Evolutionary conservation across 2,113 vertebrate genomes (phyloP).

Genomic region (Glareola pratincola): DNA sequence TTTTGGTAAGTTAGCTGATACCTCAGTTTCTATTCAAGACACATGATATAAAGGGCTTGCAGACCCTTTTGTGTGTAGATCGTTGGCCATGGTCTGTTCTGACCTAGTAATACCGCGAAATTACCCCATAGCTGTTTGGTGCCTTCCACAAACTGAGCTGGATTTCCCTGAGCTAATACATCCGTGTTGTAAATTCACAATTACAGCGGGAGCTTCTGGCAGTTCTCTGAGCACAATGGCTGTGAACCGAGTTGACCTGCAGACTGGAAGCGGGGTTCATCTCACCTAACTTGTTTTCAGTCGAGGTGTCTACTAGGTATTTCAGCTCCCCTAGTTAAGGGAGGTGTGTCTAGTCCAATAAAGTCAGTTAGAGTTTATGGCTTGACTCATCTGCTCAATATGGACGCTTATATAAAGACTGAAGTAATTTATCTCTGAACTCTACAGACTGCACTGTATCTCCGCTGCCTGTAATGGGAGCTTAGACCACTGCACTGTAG

Average conservation of each 20-base stretch:
- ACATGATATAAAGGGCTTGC: background rate
- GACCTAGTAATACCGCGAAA: background rate
- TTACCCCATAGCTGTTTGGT: background rate
- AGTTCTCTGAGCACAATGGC: background rate
- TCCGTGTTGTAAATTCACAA: rapidly evolving
- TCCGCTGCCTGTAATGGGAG: background rate
- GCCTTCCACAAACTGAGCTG: background rate
- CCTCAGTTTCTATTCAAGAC: background rate
- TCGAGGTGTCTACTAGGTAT: background rate
- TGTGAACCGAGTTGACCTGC: background rate
- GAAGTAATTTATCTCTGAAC: background rate
- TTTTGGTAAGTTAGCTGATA: conserved; percentile 86
- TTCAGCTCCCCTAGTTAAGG: background rate
- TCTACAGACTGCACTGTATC: background rate
- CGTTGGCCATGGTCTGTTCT: background rate
- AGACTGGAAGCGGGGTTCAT: background rate
- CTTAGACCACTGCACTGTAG: background rate
- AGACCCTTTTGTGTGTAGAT: background rate
- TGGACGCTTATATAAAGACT: background rate
- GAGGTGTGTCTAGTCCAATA: background rate
- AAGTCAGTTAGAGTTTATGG: background rate
- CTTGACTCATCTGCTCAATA: background rate
- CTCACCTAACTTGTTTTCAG: background rate
- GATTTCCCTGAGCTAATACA: background rate
- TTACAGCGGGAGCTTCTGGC: background rate